These are phyloP conservation scores for Catharus minimus DNA, from an alignment of 2,113 vertebrate genomes.

Conservation along the genomic window DNA sequence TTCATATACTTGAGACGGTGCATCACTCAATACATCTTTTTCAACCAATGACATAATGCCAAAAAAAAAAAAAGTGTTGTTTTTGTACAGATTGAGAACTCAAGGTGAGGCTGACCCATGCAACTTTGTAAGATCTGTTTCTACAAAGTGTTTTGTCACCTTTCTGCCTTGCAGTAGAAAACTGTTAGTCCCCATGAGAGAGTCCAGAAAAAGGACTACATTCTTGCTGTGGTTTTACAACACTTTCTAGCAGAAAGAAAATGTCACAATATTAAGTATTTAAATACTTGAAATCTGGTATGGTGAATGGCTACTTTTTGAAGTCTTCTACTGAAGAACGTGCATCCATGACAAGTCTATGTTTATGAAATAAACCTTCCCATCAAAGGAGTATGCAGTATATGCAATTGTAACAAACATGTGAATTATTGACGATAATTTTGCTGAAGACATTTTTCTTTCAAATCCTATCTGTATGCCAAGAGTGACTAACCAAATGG, in stretches of 20 bases:
- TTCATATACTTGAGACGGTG: not conserved
- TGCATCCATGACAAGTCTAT: not conserved
- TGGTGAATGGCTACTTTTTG: not conserved
- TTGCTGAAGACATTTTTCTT: slow-evolving; percentile 10
- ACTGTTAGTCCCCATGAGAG: not conserved
- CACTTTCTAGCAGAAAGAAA: not conserved
- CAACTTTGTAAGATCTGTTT: not conserved
- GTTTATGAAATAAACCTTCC: not conserved
- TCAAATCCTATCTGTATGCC: slow-evolving; percentile 25
- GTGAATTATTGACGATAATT: not conserved
- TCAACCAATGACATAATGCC: not conserved
- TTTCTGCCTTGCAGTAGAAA: not conserved
- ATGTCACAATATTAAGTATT: not conserved
- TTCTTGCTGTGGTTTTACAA: not conserved
- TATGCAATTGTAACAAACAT: not conserved
- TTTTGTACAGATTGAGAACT: not conserved
- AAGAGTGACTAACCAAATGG: slow-evolving; percentile 40
- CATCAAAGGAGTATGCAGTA: not conserved
- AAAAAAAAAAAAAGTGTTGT: not conserved
- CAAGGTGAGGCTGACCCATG: not conserved
- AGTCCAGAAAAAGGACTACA: not conserved
- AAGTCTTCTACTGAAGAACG: not conserved
- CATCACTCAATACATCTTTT: not conserved
- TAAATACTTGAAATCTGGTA: not conserved
- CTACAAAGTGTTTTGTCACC: not conserved